Base-by-base conservation (phyloP, 2,797 vertebrate species). In the Fistularia tabacaria region DNA sequence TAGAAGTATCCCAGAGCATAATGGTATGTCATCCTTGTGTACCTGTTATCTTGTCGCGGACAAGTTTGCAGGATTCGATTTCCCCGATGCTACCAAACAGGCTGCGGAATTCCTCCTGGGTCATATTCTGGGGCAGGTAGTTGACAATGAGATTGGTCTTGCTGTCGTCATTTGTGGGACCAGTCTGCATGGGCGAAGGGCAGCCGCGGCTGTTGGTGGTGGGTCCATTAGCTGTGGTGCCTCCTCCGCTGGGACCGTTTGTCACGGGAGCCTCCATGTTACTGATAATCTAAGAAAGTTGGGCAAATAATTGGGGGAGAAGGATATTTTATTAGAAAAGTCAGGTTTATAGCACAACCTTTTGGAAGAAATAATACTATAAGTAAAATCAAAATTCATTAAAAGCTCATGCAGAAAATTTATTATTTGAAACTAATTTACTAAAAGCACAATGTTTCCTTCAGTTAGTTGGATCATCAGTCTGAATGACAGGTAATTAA, bases 141-240 rank as follows among this genome's bases (percentile, higher is more conserved):
- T 99, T 99, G 89, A 99, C 97, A 62, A 99, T 99, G 92, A 99
- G 97, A 93, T 99, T 99, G 85, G 97, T 99, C 94, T 99, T 99
- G 93, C 97, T 99, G 94, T 99, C 97, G 70, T 99, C 97, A 49
- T 95, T 96, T 85, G 94, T 82, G 45, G 92, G 90, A 75, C 94
- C 94, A 9, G 97, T 98, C 92, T 98, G 97, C 97, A 98, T 98
- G 80, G 97, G 97, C 51, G 97, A 99, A 82, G 97, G 93, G 91
- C 97, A 99, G 90, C 96, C 97, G 72, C 96, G 94, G 88, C 91
- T 98, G 93, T 97, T 99, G 91, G 90, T 94, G 89, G 94, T 94
- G 47, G 97, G 96, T 80, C 97, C 97, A 70, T 98, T 98, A 88
- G 94, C 92, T 76, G 96, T 98, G 92, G 90, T 96, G 57, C 87